Percentiles rank a stretch among this genome's conserved stretches.
Conservation (phyloP, 37 sponge, comb jelly and placozoan genomes). For the Hormiphora californensis region DNA sequence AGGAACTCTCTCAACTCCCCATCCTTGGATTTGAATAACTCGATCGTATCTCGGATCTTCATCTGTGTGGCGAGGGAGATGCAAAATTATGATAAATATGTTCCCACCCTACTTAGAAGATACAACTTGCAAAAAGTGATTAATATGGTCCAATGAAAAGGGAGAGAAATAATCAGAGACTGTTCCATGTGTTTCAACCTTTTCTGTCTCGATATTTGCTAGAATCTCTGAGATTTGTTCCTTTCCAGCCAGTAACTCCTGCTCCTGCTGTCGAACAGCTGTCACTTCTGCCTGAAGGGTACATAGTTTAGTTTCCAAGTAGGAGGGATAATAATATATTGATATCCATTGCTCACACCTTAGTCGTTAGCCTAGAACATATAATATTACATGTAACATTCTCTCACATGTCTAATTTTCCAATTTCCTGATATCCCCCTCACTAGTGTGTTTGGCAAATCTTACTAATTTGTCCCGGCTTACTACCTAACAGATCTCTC, state of each 20-base stretch:
- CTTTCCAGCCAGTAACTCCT: conserved; percentile 69
- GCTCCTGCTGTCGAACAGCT: conserved; percentile 63
- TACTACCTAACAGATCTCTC: too few relatives aligned
- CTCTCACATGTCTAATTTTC: too few relatives aligned
- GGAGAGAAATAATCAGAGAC: background rate
- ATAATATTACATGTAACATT: too few relatives aligned
- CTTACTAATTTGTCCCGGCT: too few relatives aligned
- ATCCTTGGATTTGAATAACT: conserved; percentile 67
- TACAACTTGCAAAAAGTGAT: background rate
- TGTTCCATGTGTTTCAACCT: too few relatives aligned
- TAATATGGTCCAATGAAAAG: background rate
- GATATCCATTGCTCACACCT: too few relatives aligned
- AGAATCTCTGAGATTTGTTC: conserved; percentile 66
- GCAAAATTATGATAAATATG: background rate
- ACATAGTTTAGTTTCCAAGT: background rate
- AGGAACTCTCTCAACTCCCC: conserved; percentile 71
- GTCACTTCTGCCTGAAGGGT: conserved; percentile 71
- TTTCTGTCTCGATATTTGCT: conserved; percentile 66
- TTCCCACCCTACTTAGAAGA: background rate
- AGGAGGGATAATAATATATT: too few relatives aligned
- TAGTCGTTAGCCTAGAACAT: too few relatives aligned
- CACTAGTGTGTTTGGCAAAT: too few relatives aligned
- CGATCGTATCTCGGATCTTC: conserved; percentile 66
- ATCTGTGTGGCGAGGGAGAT: conserved; percentile 25
- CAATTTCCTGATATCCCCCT: too few relatives aligned